Conservation (phyloP, 2,797 vertebrate species). For the Oreochromis mossambicus region DNA sequence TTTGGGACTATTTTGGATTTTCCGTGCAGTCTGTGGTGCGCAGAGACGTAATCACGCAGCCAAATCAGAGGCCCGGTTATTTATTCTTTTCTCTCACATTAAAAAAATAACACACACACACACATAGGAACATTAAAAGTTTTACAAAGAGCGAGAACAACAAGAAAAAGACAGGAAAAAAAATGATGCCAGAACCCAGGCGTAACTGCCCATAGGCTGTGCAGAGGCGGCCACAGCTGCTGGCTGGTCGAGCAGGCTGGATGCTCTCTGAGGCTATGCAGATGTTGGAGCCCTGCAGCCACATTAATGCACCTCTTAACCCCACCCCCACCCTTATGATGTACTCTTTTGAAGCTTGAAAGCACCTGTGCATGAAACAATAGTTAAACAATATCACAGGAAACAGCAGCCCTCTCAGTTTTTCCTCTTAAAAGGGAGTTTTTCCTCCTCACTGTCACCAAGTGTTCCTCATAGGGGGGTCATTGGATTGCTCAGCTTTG, state of each 20-base stretch:
- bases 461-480: neutral
- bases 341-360: neutral
- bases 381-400: neutral
- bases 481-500: neutral
- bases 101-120: neutral
- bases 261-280: slow-evolving; percentile 49
- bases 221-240: slow-evolving; percentile 48
- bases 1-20: slow-evolving; percentile 63
- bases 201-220: slow-evolving; percentile 16
- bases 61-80: slow-evolving; percentile 30
- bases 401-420: neutral
- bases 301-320: slow-evolving; percentile 31
- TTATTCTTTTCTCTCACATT: slow-evolving; percentile 37
- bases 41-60: slow-evolving; percentile 51
- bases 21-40: slow-evolving; percentile 45
- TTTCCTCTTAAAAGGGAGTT: neutral
- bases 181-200: neutral
- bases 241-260: slow-evolving; percentile 24
- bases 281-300: slow-evolving; percentile 51
- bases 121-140: slow-evolving; percentile 8
- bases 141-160: slow-evolving; percentile 29
- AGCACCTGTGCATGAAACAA: neutral
- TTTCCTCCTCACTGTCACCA: neutral
- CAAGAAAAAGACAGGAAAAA: neutral
- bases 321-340: neutral